Conservation (phyloP, 92 coral and sea anemone species). For the Heteractis magnifica region DNA sequence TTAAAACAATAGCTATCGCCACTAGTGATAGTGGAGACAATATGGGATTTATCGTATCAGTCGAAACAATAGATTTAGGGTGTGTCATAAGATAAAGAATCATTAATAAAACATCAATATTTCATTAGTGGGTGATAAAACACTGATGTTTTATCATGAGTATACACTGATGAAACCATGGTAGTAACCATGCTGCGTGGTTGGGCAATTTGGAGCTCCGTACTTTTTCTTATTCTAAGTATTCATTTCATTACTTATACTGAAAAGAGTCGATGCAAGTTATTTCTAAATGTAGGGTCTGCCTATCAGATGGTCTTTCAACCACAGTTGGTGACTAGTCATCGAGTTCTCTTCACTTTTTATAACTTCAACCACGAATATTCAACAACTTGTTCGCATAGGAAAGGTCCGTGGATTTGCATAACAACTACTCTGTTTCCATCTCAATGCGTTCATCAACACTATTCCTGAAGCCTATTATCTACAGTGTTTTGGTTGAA, state of each 20-base stretch:
- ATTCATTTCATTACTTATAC: not conserved
- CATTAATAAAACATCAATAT: too few species aligned
- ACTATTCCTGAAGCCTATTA: not conserved
- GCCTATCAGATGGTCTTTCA: not conserved
- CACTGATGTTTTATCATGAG: too few species aligned
- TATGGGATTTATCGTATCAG: too few species aligned
- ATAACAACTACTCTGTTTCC: not conserved
- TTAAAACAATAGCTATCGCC: too few species aligned
- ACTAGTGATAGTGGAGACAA: too few species aligned
- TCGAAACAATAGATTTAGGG: too few species aligned
- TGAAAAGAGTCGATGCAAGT: not conserved
- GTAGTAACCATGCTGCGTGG: constrained; percentile 15
- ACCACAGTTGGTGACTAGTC: not conserved
- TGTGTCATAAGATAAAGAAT: too few species aligned
- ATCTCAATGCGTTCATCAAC: not conserved
- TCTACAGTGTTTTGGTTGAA: not conserved
- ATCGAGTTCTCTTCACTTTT: not conserved
- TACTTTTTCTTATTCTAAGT: not conserved
- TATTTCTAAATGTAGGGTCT: not conserved
- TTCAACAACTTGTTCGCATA: not conserved
- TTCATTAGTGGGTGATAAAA: too few species aligned
- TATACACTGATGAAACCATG: too few species aligned
- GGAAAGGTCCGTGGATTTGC: not conserved
- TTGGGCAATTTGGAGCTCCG: not conserved
- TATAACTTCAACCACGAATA: not conserved